phyloP scores from a whole-genome alignment of 2,888 invertebrate genomes.

The Autographa gamma region DNA sequence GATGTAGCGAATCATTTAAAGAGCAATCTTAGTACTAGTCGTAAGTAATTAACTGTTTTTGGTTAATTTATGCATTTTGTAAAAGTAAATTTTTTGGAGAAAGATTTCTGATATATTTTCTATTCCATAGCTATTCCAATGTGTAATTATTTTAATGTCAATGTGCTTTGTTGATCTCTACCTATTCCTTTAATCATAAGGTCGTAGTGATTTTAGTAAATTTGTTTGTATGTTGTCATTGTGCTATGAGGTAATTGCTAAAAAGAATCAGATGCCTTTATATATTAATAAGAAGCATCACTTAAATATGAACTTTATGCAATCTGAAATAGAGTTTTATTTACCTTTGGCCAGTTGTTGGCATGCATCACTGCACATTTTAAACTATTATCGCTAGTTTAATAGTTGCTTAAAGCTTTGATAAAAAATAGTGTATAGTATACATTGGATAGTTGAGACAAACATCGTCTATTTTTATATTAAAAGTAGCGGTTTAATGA shows the following conservation, averaged over 20 bases:
- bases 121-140: no score
- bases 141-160: no score
- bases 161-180: background rate
- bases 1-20: background rate
- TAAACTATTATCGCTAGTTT: background rate
- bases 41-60: background rate
- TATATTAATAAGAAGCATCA: background rate
- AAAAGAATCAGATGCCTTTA: background rate
- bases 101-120: no score
- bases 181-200: background rate
- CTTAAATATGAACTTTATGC: background rate
- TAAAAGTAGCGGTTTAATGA: background rate
- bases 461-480: background rate
- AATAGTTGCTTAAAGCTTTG: background rate
- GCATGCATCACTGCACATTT: constrained; percentile 1
- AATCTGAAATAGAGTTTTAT: background rate
- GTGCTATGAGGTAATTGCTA: constrained; percentile 1
- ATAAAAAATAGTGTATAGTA: background rate
- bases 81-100: no score
- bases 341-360: background rate
- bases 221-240: background rate
- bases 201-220: background rate
- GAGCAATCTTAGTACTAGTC: background rate
- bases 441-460: constrained; percentile 1
- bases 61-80: background rate